Conservation (phyloP, 2,888 invertebrate genomes). For the Linnaemya tessellans region DNA sequence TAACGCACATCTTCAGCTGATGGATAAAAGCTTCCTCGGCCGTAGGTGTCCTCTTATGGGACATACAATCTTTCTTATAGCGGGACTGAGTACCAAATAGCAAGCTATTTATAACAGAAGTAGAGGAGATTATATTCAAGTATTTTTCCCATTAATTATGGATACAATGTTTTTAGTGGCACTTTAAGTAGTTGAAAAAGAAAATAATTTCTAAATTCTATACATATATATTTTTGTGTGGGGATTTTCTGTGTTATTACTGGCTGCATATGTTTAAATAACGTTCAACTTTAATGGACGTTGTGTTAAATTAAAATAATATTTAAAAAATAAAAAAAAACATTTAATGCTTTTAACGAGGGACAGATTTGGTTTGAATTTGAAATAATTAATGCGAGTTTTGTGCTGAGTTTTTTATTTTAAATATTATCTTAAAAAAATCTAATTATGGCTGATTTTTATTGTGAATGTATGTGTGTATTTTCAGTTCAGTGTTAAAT, state of each 20-base stretch:
- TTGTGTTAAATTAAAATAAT: constrained; percentile 12
- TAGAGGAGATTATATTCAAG: constrained; percentile 24
- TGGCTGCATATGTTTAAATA: constrained; percentile 39
- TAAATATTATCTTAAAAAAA: constrained; percentile 37
- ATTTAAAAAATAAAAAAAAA: constrained; percentile 26
- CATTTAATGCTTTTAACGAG: constrained; percentile 54
- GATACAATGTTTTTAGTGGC: constrained; percentile 57
- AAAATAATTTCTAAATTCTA: no score
- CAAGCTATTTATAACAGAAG: no score
- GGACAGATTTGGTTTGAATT: constrained; percentile 54
- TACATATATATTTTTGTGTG: neutral
- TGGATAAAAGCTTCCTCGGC: no score
- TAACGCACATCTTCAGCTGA: no score
- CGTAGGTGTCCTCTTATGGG: no score
- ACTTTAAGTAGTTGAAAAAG: constrained; percentile 25
- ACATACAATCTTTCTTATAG: no score
- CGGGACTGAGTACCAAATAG: no score
- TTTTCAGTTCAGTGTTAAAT: constrained; percentile 43
- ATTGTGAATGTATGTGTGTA: constrained; percentile 30
- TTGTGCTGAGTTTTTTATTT: constrained; percentile 63
- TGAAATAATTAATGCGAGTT: constrained; percentile 63
- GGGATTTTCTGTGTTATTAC: constrained; percentile 20
- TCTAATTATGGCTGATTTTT: constrained; percentile 27
- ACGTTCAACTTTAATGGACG: constrained; percentile 66
- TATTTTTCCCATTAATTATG: constrained; percentile 27